Evolutionary conservation across 2,113 vertebrate species (phyloP).

Genomic region (Callipepla californica): DNA sequence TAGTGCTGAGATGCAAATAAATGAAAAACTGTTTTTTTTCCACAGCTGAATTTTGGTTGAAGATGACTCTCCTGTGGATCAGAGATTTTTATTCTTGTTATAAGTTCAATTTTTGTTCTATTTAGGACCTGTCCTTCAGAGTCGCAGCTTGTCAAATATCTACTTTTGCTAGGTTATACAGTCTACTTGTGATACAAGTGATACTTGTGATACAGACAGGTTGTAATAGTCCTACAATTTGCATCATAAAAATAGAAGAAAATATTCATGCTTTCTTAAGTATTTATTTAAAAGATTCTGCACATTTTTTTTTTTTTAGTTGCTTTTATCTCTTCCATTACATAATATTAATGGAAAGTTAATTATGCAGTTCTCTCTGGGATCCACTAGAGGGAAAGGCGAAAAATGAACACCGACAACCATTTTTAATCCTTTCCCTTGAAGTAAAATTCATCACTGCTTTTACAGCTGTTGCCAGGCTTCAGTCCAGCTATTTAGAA

Average conservation of each 20-base stretch:
- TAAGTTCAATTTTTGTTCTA: not conserved
- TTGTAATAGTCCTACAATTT: not conserved
- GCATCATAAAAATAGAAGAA: not conserved
- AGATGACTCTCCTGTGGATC: not conserved
- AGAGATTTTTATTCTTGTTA: not conserved
- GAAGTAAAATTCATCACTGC: not conserved
- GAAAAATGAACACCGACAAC: not conserved
- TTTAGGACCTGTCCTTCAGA: not conserved
- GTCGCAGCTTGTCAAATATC: not conserved
- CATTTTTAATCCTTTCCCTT: not conserved
- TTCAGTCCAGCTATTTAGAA: not conserved
- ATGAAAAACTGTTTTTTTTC: not conserved
- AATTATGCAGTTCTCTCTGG: not conserved
- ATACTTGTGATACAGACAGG: not conserved
- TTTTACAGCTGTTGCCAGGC: not conserved
- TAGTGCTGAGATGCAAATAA: constrained; percentile 1
- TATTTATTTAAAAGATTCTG: not conserved
- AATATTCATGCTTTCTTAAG: not conserved
- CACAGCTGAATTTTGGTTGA: not conserved
- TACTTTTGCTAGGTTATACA: not conserved
- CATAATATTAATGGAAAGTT: not conserved
- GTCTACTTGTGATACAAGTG: not conserved
- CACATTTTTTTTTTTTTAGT: not conserved
- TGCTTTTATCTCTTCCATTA: not conserved
- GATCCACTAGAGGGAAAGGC: not conserved